Percentiles rank a stretch among this genome's conserved stretches.
Evolutionary conservation across 2,113 vertebrate genomes (phyloP).

Genomic region (Falco punctatus): DNA sequence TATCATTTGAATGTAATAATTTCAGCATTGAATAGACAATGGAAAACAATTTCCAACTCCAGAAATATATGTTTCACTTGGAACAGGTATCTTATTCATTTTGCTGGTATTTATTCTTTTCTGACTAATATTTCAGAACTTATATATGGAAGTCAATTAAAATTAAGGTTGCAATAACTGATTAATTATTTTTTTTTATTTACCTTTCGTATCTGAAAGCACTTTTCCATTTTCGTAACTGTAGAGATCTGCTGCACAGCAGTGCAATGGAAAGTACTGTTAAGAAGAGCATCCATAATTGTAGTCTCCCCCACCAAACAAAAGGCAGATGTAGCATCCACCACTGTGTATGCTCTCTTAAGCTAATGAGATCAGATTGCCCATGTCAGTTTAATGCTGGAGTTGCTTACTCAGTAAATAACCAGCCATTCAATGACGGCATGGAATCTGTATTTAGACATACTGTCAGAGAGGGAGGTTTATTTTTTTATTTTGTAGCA

Average conservation of each 20-base stretch:
- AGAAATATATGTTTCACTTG: neutral
- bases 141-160: neutral
- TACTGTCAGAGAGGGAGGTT: neutral
- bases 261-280: neutral
- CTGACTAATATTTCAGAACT: neutral
- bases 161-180: neutral
- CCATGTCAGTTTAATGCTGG: neutral
- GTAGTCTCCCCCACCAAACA: neutral
- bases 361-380: neutral
- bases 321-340: neutral
- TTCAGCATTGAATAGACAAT: accelerated
- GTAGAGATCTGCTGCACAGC: neutral
- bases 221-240: neutral
- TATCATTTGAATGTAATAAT: neutral
- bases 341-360: neutral
- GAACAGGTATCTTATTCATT: neutral
- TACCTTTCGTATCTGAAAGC: neutral
- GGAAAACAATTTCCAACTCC: neutral
- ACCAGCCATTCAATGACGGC: neutral
- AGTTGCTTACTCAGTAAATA: neutral
- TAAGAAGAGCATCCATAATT: neutral
- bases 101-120: neutral
- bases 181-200: neutral
- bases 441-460: neutral
- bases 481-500: neutral